Evolutionary conservation across 2,888 invertebrate genomes (phyloP), one percentile per base, ranked within the genome.

Genomic region (Mesorhabditis spiculigera): DNA sequence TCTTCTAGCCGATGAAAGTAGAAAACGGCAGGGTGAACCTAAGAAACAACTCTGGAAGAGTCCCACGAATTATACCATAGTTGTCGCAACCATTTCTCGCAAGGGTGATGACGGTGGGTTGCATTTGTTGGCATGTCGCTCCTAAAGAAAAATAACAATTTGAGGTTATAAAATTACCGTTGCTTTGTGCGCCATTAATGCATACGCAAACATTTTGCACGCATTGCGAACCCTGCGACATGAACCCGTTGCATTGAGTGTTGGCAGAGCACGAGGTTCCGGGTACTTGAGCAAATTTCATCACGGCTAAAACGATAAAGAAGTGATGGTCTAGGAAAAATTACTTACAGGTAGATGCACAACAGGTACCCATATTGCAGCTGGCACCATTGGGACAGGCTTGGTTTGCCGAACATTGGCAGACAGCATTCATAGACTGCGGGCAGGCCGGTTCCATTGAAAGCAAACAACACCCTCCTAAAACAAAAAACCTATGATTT

Each of bases 291-390:
- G 58, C 58, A n/a, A 50, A 50, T 50, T 50, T 50, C n/a, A n/a
- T n/a, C 8, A 50, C 58, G n/a, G 58, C 58, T 50, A 50, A 50
- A 13, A 13, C n/a, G 8, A 13, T n/a, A 13, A 13, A 13, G 8
- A n/a, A 50, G 8, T 50, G 8, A 50, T 13, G 28, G 8, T 4
- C 44, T n/a, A 6, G 69, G 58, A 5, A 13, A 50, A 50, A 50
- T 50, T 13, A 50, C 28, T 28, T 28, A 50, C 58, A 13, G 68
- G 72, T 68, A 4, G 76, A 69, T 16, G 81, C 71, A 71, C 85
- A 85, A 67, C 85, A 86, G 16, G 81, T 83, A 63, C 85, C 85
- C 75, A 75, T 78, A 68, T 78, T 78, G 73, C 86, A 86, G 5
- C 73, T 69, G 5, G 81, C 73, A 44, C 78, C 78, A 16, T 67